Percentiles rank a stretch among this genome's conserved stretches.
phyloP scores from a whole-genome alignment of 2,113 vertebrate species.

The Pachycephala philippinensis region DNA sequence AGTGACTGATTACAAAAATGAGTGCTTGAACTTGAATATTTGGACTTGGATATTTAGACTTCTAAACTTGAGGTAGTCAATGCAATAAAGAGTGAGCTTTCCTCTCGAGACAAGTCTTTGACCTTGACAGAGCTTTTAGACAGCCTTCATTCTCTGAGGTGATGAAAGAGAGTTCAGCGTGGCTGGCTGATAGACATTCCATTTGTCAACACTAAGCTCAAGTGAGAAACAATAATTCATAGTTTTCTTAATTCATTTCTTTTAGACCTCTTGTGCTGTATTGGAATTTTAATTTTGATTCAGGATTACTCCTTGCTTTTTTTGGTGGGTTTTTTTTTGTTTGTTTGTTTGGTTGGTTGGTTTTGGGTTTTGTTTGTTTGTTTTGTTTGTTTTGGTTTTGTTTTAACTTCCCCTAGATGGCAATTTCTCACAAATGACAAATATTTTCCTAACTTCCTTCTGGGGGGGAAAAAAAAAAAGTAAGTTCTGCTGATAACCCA shows the following conservation, averaged over 20 bases:
- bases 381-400: too few relatives aligned
- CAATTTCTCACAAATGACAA: background rate
- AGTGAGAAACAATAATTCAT: background rate
- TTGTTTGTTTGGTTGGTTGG: too few relatives aligned
- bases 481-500: background rate
- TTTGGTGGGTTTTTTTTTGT: too few relatives aligned
- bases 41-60: background rate
- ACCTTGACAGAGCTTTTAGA: background rate
- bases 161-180: background rate
- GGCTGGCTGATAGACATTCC: background rate
- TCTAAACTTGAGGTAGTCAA: background rate
- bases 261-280: background rate
- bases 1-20: background rate
- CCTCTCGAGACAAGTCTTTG: background rate
- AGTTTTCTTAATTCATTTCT: background rate
- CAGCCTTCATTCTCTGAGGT: background rate
- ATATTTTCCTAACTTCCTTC: background rate
- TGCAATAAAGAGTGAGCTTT: background rate
- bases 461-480: background rate
- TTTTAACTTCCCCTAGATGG: background rate
- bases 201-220: background rate
- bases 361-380: too few relatives aligned
- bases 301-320: background rate
- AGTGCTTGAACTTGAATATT: background rate
- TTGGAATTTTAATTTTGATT: background rate